These are phyloP conservation scores for Poecilobothrus nobilitatus DNA, from an alignment of 2,888 invertebrate genomes.

Conservation along the genomic window DNA sequence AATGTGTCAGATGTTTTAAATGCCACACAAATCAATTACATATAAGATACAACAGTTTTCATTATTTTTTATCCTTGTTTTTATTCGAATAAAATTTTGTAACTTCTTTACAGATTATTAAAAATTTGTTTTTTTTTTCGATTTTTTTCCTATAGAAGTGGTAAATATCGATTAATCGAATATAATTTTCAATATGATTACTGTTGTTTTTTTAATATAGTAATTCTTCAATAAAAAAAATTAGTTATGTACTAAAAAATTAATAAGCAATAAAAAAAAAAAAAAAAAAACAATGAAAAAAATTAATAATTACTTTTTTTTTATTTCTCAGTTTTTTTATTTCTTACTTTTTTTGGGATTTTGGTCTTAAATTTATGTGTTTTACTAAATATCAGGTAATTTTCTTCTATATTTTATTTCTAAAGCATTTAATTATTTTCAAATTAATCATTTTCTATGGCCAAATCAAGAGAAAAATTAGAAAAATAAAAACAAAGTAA, in stretches of 20 bases:
- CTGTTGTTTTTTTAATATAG: not conserved
- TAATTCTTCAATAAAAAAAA: not conserved
- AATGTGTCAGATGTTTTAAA: no score
- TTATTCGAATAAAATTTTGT: not conserved
- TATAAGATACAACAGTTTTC: no score
- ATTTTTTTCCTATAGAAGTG: not conserved
- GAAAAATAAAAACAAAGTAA: no score
- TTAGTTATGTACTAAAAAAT: not conserved
- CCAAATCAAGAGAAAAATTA: not conserved
- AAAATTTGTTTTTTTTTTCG: no score
- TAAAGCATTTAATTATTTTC: not conserved
- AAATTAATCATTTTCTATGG: constrained; percentile 4
- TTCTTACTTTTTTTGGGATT: no score
- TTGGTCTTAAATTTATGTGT: not conserved
- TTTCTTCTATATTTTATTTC: constrained; percentile 1
- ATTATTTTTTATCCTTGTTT: no score
- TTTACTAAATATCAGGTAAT: constrained; percentile 1
- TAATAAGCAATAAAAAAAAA: not conserved
- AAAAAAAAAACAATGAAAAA: no score
- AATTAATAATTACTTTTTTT: not conserved
- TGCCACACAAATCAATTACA: no score
- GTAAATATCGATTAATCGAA: constrained; percentile 1
- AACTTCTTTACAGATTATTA: not conserved
- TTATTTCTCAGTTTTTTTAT: not conserved
- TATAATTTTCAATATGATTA: not conserved